These are phyloP conservation scores for Stegodyphus mimosarum DNA, from an alignment of 1,140 invertebrate genomes.

Conservation along the genomic window DNA sequence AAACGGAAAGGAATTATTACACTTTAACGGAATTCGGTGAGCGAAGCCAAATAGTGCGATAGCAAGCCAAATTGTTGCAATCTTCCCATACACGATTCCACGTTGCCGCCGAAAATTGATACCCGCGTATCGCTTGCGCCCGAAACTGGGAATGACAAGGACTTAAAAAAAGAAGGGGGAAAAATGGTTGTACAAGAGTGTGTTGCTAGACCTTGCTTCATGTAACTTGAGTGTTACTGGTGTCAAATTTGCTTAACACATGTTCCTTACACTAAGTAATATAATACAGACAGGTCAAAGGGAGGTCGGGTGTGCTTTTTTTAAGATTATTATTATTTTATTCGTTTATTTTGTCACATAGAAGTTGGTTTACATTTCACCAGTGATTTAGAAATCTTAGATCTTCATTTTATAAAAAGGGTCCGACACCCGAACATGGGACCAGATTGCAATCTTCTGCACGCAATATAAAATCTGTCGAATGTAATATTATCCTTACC, in stretches of 20 bases:
- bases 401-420: too few relatives aligned
- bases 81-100: slow-evolving; percentile 5
- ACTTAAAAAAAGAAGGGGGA: slow-evolving; percentile 5
- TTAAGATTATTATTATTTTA: background rate
- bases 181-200: slow-evolving; percentile 14
- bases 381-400: background rate
- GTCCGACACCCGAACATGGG: too few relatives aligned
- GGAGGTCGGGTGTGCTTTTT: slow-evolving; percentile 19
- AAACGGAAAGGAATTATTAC: too few relatives aligned
- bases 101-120: slow-evolving; percentile 55
- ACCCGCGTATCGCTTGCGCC: slow-evolving; percentile 45
- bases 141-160: slow-evolving; percentile 52
- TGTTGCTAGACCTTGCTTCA: slow-evolving; percentile 37
- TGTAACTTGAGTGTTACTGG: slow-evolving; percentile 28
- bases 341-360: background rate
- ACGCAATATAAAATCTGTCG: too few relatives aligned
- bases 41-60: slow-evolving; percentile 19
- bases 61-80: slow-evolving; percentile 18
- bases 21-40: background rate
- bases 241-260: slow-evolving; percentile 57
- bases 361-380: background rate
- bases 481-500: too few relatives aligned
- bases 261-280: slow-evolving; percentile 54
- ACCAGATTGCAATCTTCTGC: too few relatives aligned
- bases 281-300: slow-evolving; percentile 29